These are phyloP conservation scores for Furnarius figulus DNA, from an alignment of 2,113 vertebrate species.

Conservation along the genomic window DNA sequence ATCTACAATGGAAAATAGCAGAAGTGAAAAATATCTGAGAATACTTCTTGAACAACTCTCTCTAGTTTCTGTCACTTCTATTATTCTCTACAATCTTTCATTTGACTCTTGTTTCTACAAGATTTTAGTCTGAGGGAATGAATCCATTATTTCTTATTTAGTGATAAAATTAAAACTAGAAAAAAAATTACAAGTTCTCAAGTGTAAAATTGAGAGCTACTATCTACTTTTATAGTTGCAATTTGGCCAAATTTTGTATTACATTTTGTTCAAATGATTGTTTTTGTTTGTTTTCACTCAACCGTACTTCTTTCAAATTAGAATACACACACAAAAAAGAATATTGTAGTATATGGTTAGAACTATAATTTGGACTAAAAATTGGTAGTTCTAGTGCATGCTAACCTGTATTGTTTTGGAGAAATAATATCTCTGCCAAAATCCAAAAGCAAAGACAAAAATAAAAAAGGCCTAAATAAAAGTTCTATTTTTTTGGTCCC, in stretches of 20 bases:
- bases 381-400: background rate
- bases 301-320: background rate
- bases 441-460: background rate
- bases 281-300: background rate
- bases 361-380: background rate
- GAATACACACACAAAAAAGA: background rate
- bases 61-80: background rate
- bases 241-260: background rate
- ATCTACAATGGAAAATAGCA: background rate
- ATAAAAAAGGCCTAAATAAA: background rate
- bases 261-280: background rate
- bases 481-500: background rate
- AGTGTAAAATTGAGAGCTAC: background rate
- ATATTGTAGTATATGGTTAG: background rate
- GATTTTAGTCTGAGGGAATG: background rate
- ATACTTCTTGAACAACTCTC: background rate
- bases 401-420: background rate
- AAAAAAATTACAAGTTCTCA: background rate
- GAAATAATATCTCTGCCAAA: background rate
- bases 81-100: background rate
- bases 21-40: background rate
- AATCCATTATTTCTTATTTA: background rate
- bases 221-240: background rate
- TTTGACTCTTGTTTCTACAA: background rate
- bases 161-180: background rate